Conservation (phyloP, 2,797 vertebrate genomes). For the Lutjanus campechanus region DNA sequence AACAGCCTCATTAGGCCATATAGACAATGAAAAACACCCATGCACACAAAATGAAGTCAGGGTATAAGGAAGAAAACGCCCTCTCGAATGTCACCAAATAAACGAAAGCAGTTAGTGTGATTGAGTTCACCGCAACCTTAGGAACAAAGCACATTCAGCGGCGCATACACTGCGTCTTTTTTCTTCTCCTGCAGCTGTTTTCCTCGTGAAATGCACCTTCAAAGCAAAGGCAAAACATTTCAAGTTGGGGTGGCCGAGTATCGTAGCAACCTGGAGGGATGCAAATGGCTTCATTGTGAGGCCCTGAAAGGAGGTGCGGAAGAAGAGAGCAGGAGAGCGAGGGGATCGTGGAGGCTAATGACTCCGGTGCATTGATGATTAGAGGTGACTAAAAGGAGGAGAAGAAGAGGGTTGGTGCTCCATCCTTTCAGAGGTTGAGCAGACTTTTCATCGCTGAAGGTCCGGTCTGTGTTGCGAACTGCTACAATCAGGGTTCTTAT, state of each 20-base stretch:
- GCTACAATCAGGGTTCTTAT: conserved; percentile 27
- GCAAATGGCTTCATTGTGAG: conserved; percentile 80
- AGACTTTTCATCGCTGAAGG: conserved; percentile 41
- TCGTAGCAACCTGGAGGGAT: conserved; percentile 83
- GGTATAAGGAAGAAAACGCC: conserved; percentile 24
- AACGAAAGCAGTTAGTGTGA: conserved; percentile 45
- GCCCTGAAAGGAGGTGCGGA: conserved; percentile 70
- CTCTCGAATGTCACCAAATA: conserved; percentile 50
- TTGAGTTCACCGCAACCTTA: conserved; percentile 12
- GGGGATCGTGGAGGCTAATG: conserved; percentile 51
- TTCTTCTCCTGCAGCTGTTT: conserved; percentile 65
- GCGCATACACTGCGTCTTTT: conserved; percentile 23
- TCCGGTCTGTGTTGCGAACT: conserved; percentile 36
- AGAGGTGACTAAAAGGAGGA: conserved; percentile 57
- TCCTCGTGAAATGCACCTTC: conserved; percentile 68
- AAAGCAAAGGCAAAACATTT: conserved; percentile 76
- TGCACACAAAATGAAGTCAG: conserved; percentile 47
- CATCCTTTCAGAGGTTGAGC: conserved; percentile 46
- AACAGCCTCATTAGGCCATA: conserved; percentile 74
- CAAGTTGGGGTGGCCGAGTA: conserved; percentile 67
- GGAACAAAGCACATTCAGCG: conserved; percentile 37
- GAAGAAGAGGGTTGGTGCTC: conserved; percentile 28
- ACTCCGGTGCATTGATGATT: conserved; percentile 60
- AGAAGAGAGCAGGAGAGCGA: conserved; percentile 52
- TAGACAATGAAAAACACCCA: conserved; percentile 49